phyloP scores from a whole-genome alignment of 1,140 invertebrate genomes.

The Araneus ventricosus region DNA sequence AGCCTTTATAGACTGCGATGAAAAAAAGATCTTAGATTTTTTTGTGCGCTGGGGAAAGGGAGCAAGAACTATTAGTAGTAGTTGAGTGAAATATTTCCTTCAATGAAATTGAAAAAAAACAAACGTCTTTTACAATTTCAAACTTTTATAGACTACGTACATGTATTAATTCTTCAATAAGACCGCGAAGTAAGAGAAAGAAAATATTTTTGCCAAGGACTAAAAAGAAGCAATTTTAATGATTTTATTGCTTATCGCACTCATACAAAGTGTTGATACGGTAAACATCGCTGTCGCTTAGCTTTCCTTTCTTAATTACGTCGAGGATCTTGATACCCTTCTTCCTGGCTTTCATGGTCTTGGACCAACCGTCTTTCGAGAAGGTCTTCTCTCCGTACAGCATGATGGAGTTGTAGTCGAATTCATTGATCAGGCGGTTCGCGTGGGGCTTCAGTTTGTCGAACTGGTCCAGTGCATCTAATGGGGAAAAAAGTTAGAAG shows the following conservation, averaged over 20 bases:
- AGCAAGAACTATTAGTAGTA: too few species aligned
- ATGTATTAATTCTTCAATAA: too few species aligned
- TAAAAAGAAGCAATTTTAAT: neutral
- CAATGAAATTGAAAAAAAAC: too few species aligned
- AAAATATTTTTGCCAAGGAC: too few species aligned
- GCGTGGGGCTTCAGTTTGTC: slow-evolving; percentile 75
- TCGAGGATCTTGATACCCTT: slow-evolving; percentile 75
- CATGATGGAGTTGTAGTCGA: slow-evolving; percentile 80
- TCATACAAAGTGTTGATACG: slow-evolving; percentile 79
- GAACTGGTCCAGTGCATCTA: slow-evolving; percentile 75
- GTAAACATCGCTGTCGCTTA: slow-evolving; percentile 78
- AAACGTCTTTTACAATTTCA: too few species aligned
- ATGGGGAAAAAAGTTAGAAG: neutral
- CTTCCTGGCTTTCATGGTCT: slow-evolving; percentile 79
- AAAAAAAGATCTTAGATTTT: too few species aligned
- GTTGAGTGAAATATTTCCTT: too few species aligned
- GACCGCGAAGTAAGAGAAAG: too few species aligned
- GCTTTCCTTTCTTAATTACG: slow-evolving; percentile 78
- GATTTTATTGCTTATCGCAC: slow-evolving; percentile 75
- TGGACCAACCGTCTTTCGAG: slow-evolving; percentile 78
- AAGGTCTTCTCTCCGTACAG: slow-evolving; percentile 80
- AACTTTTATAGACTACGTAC: too few species aligned
- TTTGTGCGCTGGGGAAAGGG: too few species aligned
- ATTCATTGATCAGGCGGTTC: slow-evolving; percentile 76
- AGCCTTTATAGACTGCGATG: too few species aligned